Evolutionary conservation across 2,888 invertebrate genomes (phyloP), one percentile per base, ranked within the genome.

Genomic region (Cataglyphis rosenhaueri): DNA sequence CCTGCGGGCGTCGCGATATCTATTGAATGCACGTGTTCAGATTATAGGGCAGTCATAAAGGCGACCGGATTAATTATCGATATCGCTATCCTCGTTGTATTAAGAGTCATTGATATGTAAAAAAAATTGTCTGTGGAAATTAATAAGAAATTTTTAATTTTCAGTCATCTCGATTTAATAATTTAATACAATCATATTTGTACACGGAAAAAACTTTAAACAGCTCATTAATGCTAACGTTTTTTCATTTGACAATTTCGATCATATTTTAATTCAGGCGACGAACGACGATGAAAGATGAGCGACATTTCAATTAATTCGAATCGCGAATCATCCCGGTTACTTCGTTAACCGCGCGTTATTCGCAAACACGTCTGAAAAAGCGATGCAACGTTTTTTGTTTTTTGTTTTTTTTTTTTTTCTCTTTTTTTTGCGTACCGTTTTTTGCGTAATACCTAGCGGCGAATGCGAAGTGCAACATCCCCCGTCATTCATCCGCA

Each of bases 371-470:
- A 25, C 15, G 29, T 59, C 59, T 18, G 41, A 32, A 44, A 73
- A 73, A 61, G 38, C 65, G 15, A 1, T n/a, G n/a, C 52, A 8
- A n/a, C 64, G 10, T 44, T 25, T n/a, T 15, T 44, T 44, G 1
- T 15, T 18, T 48, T 12, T 5, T 12, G 10, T 32, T 62, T 71
- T 71, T 21, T 21, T 21, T 21, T 21, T 21, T 21, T 21, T 21
- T 21, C 21, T 12, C n/a, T 5, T 12, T n/a, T 32, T 62, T 71
- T 71, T 70, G 2, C 18, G 5, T 44, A 44, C 15, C 48, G 52
- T 52, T 52, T 52, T 81, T 68, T 65, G 64, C 76, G 73, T 78
- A 86, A 86, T 81, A 68, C 81, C 55, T 2, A 81, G 64, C 18
- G 57, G 76, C 65, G 12, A 44, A 15, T 29, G 55, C 15, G 38